A percentile compares a stretch with the other conserved stretches of the same genome.
Evolutionary conservation across 2,888 invertebrate species (phyloP).

Genomic region (Dinocampus coccinellae): DNA sequence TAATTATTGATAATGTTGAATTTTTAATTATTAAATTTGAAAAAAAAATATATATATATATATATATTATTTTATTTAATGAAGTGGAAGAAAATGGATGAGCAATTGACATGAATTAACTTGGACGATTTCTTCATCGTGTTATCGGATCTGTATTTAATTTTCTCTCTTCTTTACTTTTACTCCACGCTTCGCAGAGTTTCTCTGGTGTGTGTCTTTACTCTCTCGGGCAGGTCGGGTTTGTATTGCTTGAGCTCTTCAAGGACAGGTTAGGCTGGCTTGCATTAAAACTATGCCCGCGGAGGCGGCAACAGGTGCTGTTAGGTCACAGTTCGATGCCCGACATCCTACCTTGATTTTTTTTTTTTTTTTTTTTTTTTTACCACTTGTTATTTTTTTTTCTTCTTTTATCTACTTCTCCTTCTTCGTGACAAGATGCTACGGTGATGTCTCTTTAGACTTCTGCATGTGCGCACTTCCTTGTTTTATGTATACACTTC

Average conservation of each 20-base stretch:
- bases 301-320: slow-evolving; percentile 65
- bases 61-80: background rate
- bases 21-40: too few species aligned
- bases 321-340: slow-evolving; percentile 64
- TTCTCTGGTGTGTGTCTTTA: background rate
- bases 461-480: background rate
- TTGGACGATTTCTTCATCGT: slow-evolving; percentile 42
- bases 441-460: slow-evolving; percentile 15
- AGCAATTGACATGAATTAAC: background rate
- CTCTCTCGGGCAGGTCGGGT: slow-evolving; percentile 41
- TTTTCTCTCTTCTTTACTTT: slow-evolving; percentile 34
- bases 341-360: slow-evolving; percentile 45
- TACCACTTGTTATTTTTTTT: too few species aligned
- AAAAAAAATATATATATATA: too few species aligned
- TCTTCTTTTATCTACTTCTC: slow-evolving; percentile 11
- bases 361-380: slow-evolving; percentile 35
- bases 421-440: slow-evolving; percentile 6
- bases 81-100: background rate
- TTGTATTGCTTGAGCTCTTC: slow-evolving; percentile 36
- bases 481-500: too few species aligned
- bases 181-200: slow-evolving; percentile 41
- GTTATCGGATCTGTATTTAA: slow-evolving; percentile 32
- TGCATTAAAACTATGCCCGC: slow-evolving; percentile 52
- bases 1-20: too few species aligned
- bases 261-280: slow-evolving; percentile 43